Percentiles rank a stretch among this genome's conserved stretches.
Evolutionary conservation across 2,888 invertebrate genomes (phyloP).

Genomic region (Rhimphoctona megacephalus): DNA sequence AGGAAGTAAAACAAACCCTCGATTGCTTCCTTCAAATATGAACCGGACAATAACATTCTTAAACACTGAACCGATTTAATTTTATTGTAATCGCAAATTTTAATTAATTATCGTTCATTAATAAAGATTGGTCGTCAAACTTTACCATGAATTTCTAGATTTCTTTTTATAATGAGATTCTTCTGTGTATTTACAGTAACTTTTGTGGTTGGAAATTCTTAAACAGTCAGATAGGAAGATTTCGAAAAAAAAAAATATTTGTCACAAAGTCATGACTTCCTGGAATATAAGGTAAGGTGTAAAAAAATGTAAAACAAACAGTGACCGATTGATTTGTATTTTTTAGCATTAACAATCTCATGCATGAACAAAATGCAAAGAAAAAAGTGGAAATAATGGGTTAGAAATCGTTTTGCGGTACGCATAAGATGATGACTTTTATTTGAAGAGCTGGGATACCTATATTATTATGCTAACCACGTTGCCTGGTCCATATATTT

Average conservation of each 20-base stretch:
- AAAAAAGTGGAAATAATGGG: constrained; percentile 43
- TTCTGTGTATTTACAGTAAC: neutral
- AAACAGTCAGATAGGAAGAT: neutral
- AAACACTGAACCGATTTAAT: neutral
- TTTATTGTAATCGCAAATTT: too few relatives aligned
- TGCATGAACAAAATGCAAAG: constrained; percentile 2
- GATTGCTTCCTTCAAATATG: neutral
- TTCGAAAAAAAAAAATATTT: neutral
- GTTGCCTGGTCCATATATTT: neutral
- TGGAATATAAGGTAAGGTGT: neutral
- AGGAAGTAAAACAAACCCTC: neutral
- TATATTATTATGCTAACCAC: constrained; percentile 16
- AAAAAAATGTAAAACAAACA: neutral
- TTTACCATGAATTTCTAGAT: neutral
- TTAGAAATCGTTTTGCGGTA: constrained; percentile 40
- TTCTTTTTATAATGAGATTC: neutral
- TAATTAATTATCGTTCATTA: neutral
- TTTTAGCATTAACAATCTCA: neutral
- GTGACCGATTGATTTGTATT: neutral
- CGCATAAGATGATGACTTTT: constrained; percentile 27
- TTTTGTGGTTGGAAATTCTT: neutral
- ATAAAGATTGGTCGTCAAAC: neutral
- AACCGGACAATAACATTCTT: neutral
- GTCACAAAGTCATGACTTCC: neutral
- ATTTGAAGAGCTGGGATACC: constrained; percentile 35